Base-by-base conservation (phyloP, 2,888 invertebrate genomes). In the Pammene fasciana region DNA sequence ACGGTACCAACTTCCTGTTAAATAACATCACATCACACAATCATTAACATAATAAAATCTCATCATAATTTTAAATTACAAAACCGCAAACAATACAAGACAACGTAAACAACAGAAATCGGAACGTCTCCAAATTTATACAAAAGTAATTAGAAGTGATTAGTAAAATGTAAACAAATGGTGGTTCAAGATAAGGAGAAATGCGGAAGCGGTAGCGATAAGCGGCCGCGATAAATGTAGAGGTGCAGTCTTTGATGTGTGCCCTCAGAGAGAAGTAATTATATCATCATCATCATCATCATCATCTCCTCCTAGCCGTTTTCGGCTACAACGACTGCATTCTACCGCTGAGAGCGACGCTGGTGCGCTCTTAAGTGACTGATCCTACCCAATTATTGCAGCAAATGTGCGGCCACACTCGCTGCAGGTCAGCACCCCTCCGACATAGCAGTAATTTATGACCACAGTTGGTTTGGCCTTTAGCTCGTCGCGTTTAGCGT, bases 101-200 rank as follows among this genome's bases (percentile, higher is more conserved):
- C 3, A 10, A 43, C 34, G 45, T 41, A 54, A 13, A 48, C 16
- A 67, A 60, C 16, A 26, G 10, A 38, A 67, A 13, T 36, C 36
- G 9, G 60, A 16, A 43, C 43, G 13, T 36, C 36, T 13, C 60
- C 36, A 52, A 54, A 54, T 45, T 26, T 54, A 67, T 41, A 55
- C 61, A 16, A 13, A 61, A 46, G 38, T 48, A 67, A 67, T 64
- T 54, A 41, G 9, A 62, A 67, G 60, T 67, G 38, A 65, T 54
- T 68, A 59, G 18, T 36, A 34, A 18, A 14, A 48, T 38, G 57
- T 52, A 64, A 57, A 68, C 52, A 65, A 36, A 59, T 13, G 13
- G 52, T 52, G 64, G 68, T 45, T 5, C 52, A 65, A 68, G 68
- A 52, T 65, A 65, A 64, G 13, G 38, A 18, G 43, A 14, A 36